Evolutionary conservation across 2,113 vertebrate species (phyloP).

Genomic region (Scalopus aquaticus): DNA sequence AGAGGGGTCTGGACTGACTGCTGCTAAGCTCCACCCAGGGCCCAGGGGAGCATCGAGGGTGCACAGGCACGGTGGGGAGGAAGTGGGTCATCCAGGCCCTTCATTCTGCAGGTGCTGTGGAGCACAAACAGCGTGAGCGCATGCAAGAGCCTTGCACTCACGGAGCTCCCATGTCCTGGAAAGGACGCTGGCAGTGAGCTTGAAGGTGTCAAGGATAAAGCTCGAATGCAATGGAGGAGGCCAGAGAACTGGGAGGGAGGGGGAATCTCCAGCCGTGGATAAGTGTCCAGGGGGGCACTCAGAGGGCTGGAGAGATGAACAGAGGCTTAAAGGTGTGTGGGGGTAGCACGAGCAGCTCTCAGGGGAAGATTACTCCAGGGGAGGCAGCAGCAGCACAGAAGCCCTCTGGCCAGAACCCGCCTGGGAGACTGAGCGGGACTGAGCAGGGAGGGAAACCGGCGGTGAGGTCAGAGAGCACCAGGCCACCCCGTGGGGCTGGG

Average conservation of each 20-base stretch:
- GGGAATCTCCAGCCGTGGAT: background rate
- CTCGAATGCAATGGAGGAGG: background rate
- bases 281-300: background rate
- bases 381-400: background rate
- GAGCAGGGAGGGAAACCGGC: no score
- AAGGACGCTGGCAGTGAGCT: fast-evolving
- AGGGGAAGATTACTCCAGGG: no score
- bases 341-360: background rate
- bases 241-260: background rate
- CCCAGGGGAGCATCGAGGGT: no score
- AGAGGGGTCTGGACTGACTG: background rate
- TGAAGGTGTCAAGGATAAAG: no score
- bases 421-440: background rate
- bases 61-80: background rate
- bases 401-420: background rate
- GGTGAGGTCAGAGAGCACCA: background rate
- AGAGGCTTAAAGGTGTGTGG: background rate
- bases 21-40: background rate
- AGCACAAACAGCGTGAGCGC: fast-evolving
- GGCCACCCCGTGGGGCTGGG: fast-evolving
- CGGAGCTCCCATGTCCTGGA: background rate
- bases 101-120: background rate
- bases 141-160: background rate
- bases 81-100: background rate
- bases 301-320: background rate